Conservation (phyloP, 2,888 invertebrate species). For the Nemoura dubitans region DNA sequence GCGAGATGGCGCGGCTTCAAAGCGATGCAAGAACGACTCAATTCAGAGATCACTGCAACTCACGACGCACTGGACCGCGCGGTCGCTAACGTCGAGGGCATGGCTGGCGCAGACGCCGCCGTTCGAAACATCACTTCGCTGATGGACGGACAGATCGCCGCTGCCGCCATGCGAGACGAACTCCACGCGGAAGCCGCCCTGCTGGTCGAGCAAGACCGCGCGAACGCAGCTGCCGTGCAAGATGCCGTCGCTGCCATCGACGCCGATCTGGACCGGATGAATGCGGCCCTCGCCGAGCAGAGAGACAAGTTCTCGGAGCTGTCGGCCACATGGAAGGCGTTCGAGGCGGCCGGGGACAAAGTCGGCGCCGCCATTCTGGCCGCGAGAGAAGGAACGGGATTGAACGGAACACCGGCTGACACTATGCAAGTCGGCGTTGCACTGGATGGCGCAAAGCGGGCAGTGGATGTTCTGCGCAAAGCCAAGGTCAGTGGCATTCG, state of each 20-base stretch:
- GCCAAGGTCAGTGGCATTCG: slow-evolving; percentile 68
- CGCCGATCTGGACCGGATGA: slow-evolving; percentile 81
- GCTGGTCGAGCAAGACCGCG: slow-evolving; percentile 83
- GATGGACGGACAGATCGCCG: slow-evolving; percentile 62
- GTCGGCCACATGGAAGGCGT: slow-evolving; percentile 77
- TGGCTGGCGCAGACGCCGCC: slow-evolving; percentile 62
- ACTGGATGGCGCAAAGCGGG: slow-evolving; percentile 79
- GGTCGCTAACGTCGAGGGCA: slow-evolving; percentile 62
- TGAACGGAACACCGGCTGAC: slow-evolving; percentile 75
- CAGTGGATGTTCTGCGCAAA: slow-evolving; percentile 77
- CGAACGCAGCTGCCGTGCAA: slow-evolving; percentile 82
- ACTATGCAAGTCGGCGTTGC: slow-evolving; percentile 75
- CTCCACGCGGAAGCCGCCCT: slow-evolving; percentile 82
- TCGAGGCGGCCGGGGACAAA: slow-evolving; percentile 76
- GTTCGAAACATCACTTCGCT: slow-evolving; percentile 65
- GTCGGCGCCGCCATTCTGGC: slow-evolving; percentile 75
- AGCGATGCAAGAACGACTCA: slow-evolving; percentile 74
- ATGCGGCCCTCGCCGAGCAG: slow-evolving; percentile 77
- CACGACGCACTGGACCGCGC: slow-evolving; percentile 68
- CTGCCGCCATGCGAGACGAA: slow-evolving; percentile 67
- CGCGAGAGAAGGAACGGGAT: slow-evolving; percentile 72
- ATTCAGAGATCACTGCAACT: slow-evolving; percentile 69
- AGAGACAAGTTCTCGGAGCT: slow-evolving; percentile 78
- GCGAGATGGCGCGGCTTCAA: slow-evolving; percentile 83
- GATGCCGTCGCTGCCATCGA: slow-evolving; percentile 80